Evolutionary conservation across 2,888 invertebrate genomes (phyloP).

Genomic region (Panzeria rudis): DNA sequence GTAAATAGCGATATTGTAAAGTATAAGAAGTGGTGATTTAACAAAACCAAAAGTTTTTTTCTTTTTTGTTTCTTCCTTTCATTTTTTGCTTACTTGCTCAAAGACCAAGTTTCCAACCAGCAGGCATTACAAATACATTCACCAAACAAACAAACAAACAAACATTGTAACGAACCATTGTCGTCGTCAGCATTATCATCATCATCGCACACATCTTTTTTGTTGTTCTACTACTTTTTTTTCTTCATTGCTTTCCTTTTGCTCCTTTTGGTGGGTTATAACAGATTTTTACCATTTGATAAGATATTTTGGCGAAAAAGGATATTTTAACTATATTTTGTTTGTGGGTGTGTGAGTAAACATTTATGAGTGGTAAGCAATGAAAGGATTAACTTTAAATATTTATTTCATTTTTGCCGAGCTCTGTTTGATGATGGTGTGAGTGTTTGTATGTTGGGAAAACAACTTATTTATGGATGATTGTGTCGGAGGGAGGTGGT

Average conservation of each 20-base stretch:
- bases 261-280: constrained; percentile 50
- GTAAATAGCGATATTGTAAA: constrained; percentile 47
- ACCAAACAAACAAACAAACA: constrained; percentile 35
- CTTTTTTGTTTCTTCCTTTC: not conserved
- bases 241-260: constrained; percentile 10
- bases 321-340: constrained; percentile 65
- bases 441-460: constrained; percentile 6
- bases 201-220: constrained; percentile 67
- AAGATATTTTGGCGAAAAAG: constrained; percentile 69
- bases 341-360: constrained; percentile 51
- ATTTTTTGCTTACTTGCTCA: constrained; percentile 26
- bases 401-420: constrained; percentile 59
- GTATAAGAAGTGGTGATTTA: constrained; percentile 67
- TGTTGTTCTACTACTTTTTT: not conserved
- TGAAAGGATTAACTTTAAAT: constrained; percentile 68
- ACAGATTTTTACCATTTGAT: constrained; percentile 69
- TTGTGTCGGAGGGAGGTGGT: not conserved
- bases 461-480: constrained; percentile 44
- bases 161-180: constrained; percentile 44
- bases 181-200: constrained; percentile 58
- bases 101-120: constrained; percentile 60
- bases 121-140: constrained; percentile 30
- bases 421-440: constrained; percentile 13
- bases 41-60: constrained; percentile 51
- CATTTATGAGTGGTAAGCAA: constrained; percentile 69